phyloP scores from a whole-genome alignment of 2,113 vertebrate species.

The Bungarus multicinctus region DNA sequence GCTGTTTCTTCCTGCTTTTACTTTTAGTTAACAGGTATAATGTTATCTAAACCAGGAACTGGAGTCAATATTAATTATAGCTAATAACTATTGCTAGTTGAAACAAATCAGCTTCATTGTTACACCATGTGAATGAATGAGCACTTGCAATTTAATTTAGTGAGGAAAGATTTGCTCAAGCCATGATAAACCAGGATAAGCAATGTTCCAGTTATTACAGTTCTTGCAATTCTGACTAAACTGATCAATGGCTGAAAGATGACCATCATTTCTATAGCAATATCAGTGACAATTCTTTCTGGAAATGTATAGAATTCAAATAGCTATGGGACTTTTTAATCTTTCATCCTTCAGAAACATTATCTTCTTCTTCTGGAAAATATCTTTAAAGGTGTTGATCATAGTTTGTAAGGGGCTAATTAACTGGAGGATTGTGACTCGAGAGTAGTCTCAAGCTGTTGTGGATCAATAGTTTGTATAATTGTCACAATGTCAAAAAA shows the following conservation, averaged over 20 bases:
- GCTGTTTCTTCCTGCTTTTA: neutral
- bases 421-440: neutral
- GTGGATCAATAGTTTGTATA: neutral
- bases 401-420: too few species aligned
- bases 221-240: too few species aligned
- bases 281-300: too few species aligned
- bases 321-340: too few species aligned
- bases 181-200: neutral
- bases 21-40: neutral
- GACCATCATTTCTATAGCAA: too few species aligned
- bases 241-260: too few species aligned
- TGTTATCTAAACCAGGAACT: neutral
- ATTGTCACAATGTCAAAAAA: neutral
- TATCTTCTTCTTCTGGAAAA: too few species aligned
- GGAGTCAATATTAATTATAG: neutral
- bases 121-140: neutral
- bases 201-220: neutral
- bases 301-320: too few species aligned
- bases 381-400: too few species aligned
- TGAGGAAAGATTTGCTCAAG: neutral
- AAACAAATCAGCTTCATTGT: neutral
- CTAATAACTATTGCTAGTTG: neutral
- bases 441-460: neutral
- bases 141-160: neutral
- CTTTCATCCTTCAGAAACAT: too few species aligned